These are phyloP conservation scores for Megalonaias nervosa DNA, from an alignment of 1,140 invertebrate genomes.

Conservation along the genomic window DNA sequence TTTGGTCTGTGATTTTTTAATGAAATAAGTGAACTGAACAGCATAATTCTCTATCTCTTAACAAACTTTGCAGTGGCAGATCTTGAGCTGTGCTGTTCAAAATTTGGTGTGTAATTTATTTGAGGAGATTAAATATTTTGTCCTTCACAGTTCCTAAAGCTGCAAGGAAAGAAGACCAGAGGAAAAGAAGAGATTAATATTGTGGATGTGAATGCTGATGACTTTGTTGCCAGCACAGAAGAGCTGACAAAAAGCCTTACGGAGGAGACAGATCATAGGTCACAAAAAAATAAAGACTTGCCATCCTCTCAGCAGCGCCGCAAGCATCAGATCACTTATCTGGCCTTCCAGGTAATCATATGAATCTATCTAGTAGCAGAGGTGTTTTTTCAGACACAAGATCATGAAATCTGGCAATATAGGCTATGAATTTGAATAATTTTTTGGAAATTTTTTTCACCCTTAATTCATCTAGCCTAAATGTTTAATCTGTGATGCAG, in stretches of 20 bases:
- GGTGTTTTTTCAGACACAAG: too few species aligned
- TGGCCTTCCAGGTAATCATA: slow-evolving; percentile 83
- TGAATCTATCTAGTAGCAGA: too few species aligned
- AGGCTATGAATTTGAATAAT: background rate
- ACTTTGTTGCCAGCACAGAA: slow-evolving; percentile 82
- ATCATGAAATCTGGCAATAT: too few species aligned
- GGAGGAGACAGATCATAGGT: slow-evolving; percentile 78
- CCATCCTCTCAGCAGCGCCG: slow-evolving; percentile 81
- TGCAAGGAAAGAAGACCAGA: slow-evolving; percentile 72
- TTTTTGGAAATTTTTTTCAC: background rate
- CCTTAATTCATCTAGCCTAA: background rate
- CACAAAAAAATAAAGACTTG: slow-evolving; percentile 74
- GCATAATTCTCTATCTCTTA: too few species aligned
- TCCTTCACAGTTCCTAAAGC: slow-evolving; percentile 66
- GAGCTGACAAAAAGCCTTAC: slow-evolving; percentile 86
- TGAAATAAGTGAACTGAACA: too few species aligned
- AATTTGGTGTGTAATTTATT: too few species aligned
- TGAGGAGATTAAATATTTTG: background rate
- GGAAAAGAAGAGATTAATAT: slow-evolving; percentile 76
- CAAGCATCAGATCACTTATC: slow-evolving; percentile 97
- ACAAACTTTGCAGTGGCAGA: too few species aligned
- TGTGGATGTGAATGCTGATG: slow-evolving; percentile 87
- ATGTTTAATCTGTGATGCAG: background rate
- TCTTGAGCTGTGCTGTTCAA: too few species aligned
- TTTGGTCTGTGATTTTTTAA: too few species aligned